These are phyloP conservation scores for Gerosis bhagava DNA, from an alignment of 2,888 invertebrate genomes.

Conservation along the genomic window DNA sequence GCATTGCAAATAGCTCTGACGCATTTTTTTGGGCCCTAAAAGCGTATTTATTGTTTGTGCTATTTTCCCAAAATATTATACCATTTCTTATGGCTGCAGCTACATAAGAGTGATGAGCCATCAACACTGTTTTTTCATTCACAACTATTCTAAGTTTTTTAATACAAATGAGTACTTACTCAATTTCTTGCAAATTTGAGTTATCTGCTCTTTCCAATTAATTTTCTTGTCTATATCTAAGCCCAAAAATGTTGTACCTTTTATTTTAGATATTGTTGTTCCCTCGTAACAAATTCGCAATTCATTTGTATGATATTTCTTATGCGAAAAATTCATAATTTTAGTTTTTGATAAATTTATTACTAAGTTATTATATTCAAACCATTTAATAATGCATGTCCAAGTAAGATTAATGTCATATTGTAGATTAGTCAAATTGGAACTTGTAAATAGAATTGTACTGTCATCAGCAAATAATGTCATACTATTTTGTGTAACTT, in stretches of 20 bases:
- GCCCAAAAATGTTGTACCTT: not conserved
- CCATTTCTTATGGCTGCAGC: too few species aligned
- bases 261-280: not conserved
- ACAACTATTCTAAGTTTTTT: too few species aligned
- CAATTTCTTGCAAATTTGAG: too few species aligned
- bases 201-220: not conserved
- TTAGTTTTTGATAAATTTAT: slow-evolving; percentile 1
- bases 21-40: too few species aligned
- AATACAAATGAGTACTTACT: too few species aligned
- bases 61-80: too few species aligned
- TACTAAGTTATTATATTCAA: not conserved
- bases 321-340: slow-evolving; percentile 4
- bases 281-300: not conserved
- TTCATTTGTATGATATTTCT: not conserved
- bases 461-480: slow-evolving; percentile 7
- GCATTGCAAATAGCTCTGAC: too few species aligned
- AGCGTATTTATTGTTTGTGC: too few species aligned
- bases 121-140: too few species aligned
- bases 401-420: not conserved
- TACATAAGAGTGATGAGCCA: too few species aligned
- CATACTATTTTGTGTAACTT: not conserved
- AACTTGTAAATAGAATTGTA: not conserved
- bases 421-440: not conserved
- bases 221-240: not conserved
- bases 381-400: not conserved